Percentiles rank a stretch among this genome's conserved stretches.
phyloP scores from a whole-genome alignment of 2,797 vertebrate species.

The Gadopsis bispinosus region DNA sequence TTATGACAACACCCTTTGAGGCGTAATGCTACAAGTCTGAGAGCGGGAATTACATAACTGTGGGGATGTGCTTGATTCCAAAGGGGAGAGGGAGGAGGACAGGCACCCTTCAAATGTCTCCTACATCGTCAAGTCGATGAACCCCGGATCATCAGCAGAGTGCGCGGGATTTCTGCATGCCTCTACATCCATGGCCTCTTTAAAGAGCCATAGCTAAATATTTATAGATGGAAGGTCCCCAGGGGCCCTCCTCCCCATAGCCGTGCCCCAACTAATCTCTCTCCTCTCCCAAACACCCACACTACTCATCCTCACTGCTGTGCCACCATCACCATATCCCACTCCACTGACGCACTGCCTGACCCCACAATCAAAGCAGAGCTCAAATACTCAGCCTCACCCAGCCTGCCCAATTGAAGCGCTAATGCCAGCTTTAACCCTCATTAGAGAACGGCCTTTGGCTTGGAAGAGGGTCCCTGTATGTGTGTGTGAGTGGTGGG shows the following conservation, averaged over 20 bases:
- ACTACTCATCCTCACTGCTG: slow-evolving; percentile 34
- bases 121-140: slow-evolving; percentile 70
- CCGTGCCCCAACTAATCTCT: slow-evolving; percentile 36
- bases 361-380: slow-evolving; percentile 36
- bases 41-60: slow-evolving; percentile 75
- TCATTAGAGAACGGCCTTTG: slow-evolving; percentile 65
- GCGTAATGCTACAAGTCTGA: slow-evolving; percentile 65
- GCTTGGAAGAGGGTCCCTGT: slow-evolving; percentile 34
- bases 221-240: slow-evolving; percentile 49
- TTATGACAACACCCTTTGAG: slow-evolving; percentile 47
- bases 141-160: slow-evolving; percentile 71
- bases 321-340: slow-evolving; percentile 32
- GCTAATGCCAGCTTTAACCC: slow-evolving; percentile 64
- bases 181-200: slow-evolving; percentile 59
- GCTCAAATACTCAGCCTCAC: slow-evolving; percentile 15
- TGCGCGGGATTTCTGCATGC: slow-evolving; percentile 55
- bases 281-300: slow-evolving; percentile 37
- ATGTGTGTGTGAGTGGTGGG: slow-evolving; percentile 1
- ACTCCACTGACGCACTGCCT: slow-evolving; percentile 42
- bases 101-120: slow-evolving; percentile 74
- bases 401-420: slow-evolving; percentile 34
- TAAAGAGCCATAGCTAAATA: slow-evolving; percentile 68
- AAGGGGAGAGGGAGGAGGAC: slow-evolving; percentile 49
- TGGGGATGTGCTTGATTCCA: slow-evolving; percentile 59
- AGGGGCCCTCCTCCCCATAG: slow-evolving; percentile 46